These are phyloP conservation scores for Plagodis pulveraria DNA, from an alignment of 2,888 invertebrate genomes.

Conservation along the genomic window DNA sequence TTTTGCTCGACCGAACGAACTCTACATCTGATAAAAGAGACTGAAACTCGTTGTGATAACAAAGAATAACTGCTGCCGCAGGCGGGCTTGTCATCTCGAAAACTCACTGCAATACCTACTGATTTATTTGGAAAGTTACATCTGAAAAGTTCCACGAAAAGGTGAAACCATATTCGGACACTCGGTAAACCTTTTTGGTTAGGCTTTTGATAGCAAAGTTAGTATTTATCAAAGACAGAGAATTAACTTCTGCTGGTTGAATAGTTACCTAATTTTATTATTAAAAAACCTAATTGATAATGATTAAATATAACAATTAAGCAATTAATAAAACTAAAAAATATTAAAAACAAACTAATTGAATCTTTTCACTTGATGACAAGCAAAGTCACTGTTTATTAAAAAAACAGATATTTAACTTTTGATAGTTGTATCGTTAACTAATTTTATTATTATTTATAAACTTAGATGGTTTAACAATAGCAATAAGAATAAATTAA, in stretches of 20 bases:
- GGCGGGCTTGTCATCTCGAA: constrained; percentile 22
- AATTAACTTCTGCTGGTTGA: too few relatives aligned
- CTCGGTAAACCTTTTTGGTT: constrained; percentile 52
- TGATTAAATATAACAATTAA: too few relatives aligned
- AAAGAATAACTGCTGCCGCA: constrained; percentile 57
- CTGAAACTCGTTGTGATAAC: constrained; percentile 53
- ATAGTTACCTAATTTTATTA: too few relatives aligned
- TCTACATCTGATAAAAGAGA: constrained; percentile 17
- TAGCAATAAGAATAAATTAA: too few relatives aligned
- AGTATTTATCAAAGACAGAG: constrained; percentile 22
- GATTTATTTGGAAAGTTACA: constrained; percentile 78
- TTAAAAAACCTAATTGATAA: too few relatives aligned
- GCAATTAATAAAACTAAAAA: too few relatives aligned
- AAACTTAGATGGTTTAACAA: too few relatives aligned
- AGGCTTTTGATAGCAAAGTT: constrained; percentile 34
- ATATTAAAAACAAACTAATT: too few relatives aligned
- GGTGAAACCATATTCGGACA: constrained; percentile 62
- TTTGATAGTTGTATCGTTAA: not conserved
- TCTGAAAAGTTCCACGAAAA: constrained; percentile 58
- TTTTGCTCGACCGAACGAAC: not conserved
- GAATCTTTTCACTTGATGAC: too few relatives aligned
- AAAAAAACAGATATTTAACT: not conserved
- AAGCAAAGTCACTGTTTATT: not conserved
- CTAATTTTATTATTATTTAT: too few relatives aligned
- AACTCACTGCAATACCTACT: constrained; percentile 61